Evolutionary conservation across 2,888 invertebrate species (phyloP), one percentile per base, ranked within the genome.

Genomic region (Stramonita haemastoma): DNA sequence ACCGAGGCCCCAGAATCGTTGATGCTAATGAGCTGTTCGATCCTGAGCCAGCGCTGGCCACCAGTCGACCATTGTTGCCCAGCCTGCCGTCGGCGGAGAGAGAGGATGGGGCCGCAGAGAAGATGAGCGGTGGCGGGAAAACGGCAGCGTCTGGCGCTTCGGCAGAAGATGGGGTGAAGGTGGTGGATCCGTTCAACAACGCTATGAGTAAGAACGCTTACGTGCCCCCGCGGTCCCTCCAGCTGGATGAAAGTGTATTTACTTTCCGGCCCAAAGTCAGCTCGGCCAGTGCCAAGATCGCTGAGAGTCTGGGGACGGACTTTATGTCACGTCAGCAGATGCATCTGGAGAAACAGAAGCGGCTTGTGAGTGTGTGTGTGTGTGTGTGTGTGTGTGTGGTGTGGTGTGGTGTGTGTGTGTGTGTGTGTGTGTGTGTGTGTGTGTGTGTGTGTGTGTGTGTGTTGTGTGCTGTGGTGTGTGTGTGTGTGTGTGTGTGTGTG

Each of bases 261-360:
- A 94, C 95, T 60, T 95, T 95, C 91, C 92, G 92, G 81, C 94
- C 95, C 46, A 94, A 93, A 93, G 93, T 83, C 36, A 83, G 81
- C 46, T 83, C 81, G 0, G 81, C 81, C 19, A 83, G 81, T 29
- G 81, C 93, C 26, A 94, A 93, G 91, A 94, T 94, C 89, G 95
- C 93, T 34, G 94, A 95, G 90, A 93, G 91, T 91, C 91, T 95
- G 79, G 94, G 94, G 6, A 94, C 94, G 73, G 93, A 86, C 86
- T 86, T 86, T 34, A 86, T 86, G 86, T 86, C 86, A 2, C 86
- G 86, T n/a, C 86, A 86, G 86, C 86, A 86, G 26, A 86, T 86
- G 86, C 86, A 86, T 66, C 60, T 86, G 1, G 86, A 94, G 87
- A 93, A 92, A 56, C 94, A 95, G 90, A 95, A 93, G 90, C 93